Evolutionary conservation across 2,888 invertebrate genomes (phyloP), one percentile per base, ranked within the genome.

Genomic region (Siphonodentalium dalli): DNA sequence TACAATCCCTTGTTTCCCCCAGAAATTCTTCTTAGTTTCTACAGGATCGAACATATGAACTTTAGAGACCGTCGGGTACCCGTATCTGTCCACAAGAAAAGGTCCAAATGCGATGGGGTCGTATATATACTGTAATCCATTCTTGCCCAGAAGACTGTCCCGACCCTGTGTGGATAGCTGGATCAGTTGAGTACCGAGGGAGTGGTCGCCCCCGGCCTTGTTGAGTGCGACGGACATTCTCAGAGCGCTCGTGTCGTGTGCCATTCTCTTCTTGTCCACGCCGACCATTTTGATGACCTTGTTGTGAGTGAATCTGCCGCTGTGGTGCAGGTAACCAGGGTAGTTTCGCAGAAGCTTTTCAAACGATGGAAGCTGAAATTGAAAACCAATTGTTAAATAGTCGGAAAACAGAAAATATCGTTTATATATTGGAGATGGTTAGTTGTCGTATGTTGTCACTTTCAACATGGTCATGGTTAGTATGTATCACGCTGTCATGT

Each of bases 91-190:
- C 0, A 77, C 77, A 27, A 79, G 52, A 49, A 68, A 79, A 2
- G 78, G 78, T 27, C 78, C 78, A 49, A 73, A 78, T 3, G 77
- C 78, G 3, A 77, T 69, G 8, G 77, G 76, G 41, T 76, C 69
- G 60, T 72, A 78, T 26, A 79, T 72, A 47, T 76, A 77, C 56
- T 77, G 72, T 13, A 69, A 52, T 2, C 71, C 72, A 52, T 74
- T 61, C 41, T 42, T 55, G 2, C 77, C 77, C 0, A 59, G 45
- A 13, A 75, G 64, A 47, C 77, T 77, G 55, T 77, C 77, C 9
- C 65, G 65, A 37, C 75, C 75, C 47, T 65, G 65, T 56, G 69
- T 72, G n/a, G 76, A 75, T 31, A 78, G 59, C 7, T 63, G 58
- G 28, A 77, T 73, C 27, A 70, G 64, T 33, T 69, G 57, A 27